Conservation (phyloP, 2,888 invertebrate species). For the Drosophila robusta region DNA sequence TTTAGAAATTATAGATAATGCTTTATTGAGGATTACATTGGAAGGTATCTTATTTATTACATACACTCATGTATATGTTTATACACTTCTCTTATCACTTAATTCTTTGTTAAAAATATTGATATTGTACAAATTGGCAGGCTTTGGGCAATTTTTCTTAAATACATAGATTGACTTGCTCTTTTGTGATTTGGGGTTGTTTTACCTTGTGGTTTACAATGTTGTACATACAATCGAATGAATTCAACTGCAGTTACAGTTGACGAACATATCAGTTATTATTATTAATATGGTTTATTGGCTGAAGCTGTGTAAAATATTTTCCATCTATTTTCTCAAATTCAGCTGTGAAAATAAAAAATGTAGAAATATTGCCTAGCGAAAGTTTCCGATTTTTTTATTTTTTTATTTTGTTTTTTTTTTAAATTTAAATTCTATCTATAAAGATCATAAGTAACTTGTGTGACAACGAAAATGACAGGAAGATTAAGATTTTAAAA, state of each 20-base stretch:
- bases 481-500: too few relatives aligned
- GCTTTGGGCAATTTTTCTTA: conserved; percentile 33
- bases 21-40: too few relatives aligned
- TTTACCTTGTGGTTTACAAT: conserved; percentile 4
- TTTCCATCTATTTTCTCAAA: too few relatives aligned
- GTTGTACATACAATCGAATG: not conserved
- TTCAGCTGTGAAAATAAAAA: too few relatives aligned
- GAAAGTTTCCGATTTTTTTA: too few relatives aligned
- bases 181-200: conserved; percentile 30
- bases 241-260: conserved; percentile 5
- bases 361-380: too few relatives aligned
- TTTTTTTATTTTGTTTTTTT: too few relatives aligned
- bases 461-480: too few relatives aligned
- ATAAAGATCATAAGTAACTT: too few relatives aligned
- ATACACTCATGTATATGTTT: not conserved
- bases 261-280: not conserved
- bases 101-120: conserved; percentile 1
- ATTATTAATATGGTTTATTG: not conserved
- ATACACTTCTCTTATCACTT: not conserved
- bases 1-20: not conserved
- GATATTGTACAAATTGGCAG: not conserved
- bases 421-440: too few relatives aligned
- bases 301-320: too few relatives aligned
- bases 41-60: not conserved
- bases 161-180: conserved; percentile 1